A percentile compares a stretch with the other conserved stretches of the same genome.
phyloP scores from a whole-genome alignment of 2,113 vertebrate genomes.

The Mesoclemmys tuberculata region DNA sequence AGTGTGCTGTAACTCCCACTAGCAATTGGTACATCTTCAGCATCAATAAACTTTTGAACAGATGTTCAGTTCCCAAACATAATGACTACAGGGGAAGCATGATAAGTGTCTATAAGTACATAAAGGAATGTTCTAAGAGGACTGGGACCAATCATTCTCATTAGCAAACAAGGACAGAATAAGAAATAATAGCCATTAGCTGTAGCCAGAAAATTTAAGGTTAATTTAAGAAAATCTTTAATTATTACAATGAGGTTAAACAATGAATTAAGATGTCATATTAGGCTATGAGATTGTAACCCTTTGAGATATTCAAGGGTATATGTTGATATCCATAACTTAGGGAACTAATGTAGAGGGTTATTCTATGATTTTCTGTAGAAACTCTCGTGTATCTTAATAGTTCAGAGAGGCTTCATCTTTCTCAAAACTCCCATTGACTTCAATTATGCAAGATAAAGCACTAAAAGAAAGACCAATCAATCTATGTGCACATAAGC shows the following conservation, averaged over 20 bases:
- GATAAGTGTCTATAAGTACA: conserved; percentile 59
- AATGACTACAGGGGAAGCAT: conserved; percentile 54
- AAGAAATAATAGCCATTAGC: conserved; percentile 18
- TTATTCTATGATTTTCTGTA: background rate
- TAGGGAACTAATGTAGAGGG: background rate
- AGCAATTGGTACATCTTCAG: background rate
- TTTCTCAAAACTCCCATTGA: background rate
- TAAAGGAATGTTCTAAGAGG: conserved; percentile 52
- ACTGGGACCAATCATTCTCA: conserved; percentile 38
- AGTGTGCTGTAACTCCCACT: conserved; percentile 40
- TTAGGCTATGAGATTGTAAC: background rate
- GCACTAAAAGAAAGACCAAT: background rate
- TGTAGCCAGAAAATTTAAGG: background rate
- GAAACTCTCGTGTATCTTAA: background rate
- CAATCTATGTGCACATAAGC: background rate
- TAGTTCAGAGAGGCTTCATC: background rate
- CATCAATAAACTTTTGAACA: conserved; percentile 66
- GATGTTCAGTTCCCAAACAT: conserved; percentile 73
- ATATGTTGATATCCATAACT: background rate
- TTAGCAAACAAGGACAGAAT: conserved; percentile 55
- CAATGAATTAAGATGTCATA: background rate
- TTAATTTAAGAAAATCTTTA: conserved; percentile 25
- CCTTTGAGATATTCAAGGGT: background rate
- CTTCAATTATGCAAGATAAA: background rate
- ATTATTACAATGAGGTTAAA: background rate